Base-by-base conservation (phyloP, 1,140 invertebrate genomes). In the Holcopasites calliopsidis region DNA sequence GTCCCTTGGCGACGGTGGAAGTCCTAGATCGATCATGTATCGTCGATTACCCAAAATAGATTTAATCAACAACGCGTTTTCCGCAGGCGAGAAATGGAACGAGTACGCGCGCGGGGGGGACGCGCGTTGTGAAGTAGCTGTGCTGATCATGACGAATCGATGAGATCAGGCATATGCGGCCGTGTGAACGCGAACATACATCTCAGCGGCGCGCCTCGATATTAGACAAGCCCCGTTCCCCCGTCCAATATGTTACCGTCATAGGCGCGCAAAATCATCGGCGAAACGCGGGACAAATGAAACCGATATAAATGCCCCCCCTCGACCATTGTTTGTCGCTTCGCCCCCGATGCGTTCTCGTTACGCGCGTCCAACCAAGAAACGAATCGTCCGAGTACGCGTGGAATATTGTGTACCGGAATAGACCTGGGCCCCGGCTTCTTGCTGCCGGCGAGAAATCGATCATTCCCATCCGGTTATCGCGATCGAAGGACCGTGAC, bases 91-190 rank as follows among this genome's bases (percentile, higher is more conserved):
- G 81, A 84, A 76, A 78, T 79, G 83, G 79, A 57, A 50, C 61
- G 61, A 77, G 52, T 50, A 68, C 62, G 26, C 31, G 4, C 18
- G 18, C 18, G 28, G 26, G 28, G 11, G 47, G 50, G 38, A 40
- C 16, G 21, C 21, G 4, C 66, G 72, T 71, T 77, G 77, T 44
- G 79, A 58, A 62, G 75, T 71, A 49, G 77, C 74, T 64, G n/a
- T n/a, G 71, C 55, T 70, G 84, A 84, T 84, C 83, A 88, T 89
- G 87, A 89, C 88, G 86, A 89, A 89, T 89, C 85, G 85, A 77
- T 88, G 88, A 86, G 86, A 89, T 84, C 83, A 61, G 70, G 76
- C 86, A 89, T 84, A 88, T 86, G 86, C 71, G 83, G 35, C 80
- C 88, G 84, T 87, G 87, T 75, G 88, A 89, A 87, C 79, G 80